These are phyloP conservation scores for Eudasyphora cyanicolor DNA, from an alignment of 2,888 invertebrate species.

Conservation along the genomic window DNA sequence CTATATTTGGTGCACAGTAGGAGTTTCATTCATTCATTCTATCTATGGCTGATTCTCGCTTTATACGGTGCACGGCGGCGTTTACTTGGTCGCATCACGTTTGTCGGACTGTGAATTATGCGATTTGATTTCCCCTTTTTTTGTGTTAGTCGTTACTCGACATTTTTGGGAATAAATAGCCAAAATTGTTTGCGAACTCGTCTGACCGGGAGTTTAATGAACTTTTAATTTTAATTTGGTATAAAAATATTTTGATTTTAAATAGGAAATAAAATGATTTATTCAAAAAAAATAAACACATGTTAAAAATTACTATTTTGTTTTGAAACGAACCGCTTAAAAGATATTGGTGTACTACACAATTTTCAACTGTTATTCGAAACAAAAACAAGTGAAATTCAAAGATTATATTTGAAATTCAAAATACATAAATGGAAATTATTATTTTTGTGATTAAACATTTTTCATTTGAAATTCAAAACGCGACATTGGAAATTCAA, in stretches of 20 bases:
- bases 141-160: neutral
- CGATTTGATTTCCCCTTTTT: neutral
- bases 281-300: neutral
- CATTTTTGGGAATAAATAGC: neutral
- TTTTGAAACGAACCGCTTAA: no score
- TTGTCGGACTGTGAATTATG: constrained; percentile 24
- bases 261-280: neutral
- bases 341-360: no score
- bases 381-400: no score
- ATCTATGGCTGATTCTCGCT: neutral
- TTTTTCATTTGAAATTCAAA: no score
- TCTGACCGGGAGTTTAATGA: neutral
- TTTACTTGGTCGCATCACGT: constrained; percentile 22
- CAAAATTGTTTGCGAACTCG: constrained; percentile 9
- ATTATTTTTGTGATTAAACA: no score
- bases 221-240: neutral
- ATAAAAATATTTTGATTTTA: neutral
- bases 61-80: neutral
- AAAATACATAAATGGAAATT: no score
- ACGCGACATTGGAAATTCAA: no score
- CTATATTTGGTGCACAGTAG: constrained; percentile 15
- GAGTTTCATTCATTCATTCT: no score
- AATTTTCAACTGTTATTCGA: no score
- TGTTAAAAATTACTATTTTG: no score
- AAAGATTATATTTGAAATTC: no score